Evolutionary conservation across 2,113 vertebrate genomes (phyloP), one percentile per base, ranked within the genome.

Genomic region (Bufo bufo): DNA sequence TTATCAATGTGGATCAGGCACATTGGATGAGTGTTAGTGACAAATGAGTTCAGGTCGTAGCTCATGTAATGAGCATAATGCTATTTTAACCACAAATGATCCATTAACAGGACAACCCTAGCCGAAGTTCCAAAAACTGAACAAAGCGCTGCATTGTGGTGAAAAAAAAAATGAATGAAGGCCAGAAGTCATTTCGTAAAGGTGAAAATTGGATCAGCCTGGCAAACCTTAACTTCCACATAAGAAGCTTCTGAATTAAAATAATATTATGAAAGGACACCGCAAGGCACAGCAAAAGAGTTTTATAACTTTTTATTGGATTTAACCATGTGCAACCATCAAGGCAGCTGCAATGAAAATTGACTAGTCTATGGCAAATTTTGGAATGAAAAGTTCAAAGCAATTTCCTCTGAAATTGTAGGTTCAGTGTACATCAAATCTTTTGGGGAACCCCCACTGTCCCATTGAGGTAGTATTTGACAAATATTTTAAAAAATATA

Each of bases 161-260:
- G 89, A 81, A 90, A 77, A 90, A 81, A 90, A 77, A 90, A 92
- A 92, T 93, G 92, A 90, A 91, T 86, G 74, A n/a, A 45, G 91
- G 92, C 92, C 93, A 94, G 85, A 78, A 90, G 82, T 88, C 87
- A 92, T 89, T 92, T 91, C 91, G 92, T 90, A 92, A 90, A 91
- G 93, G 93, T 93, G 90, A 93, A 93, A 93, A 89, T 90, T 0
- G 0, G 78, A 91, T 90, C 90, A 90, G 91, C 81, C 83, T 89
- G 91, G 89, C 85, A 92, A 89, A 88, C 92, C 84, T 92, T 78
- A 90, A 0, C 84, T 93, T 92, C 91, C 89, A 92, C 88, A 83
- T 43, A 89, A 33, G 82, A 89, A 74, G 82, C 89, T 92, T 91
- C 82, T 69, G 90, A 58, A 89, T 89, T 63, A 84, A 92, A 89